Evolutionary conservation across 1,140 invertebrate genomes (phyloP), one percentile per base, ranked within the genome.

Genomic region (Aphaenogaster ashmeadi): DNA sequence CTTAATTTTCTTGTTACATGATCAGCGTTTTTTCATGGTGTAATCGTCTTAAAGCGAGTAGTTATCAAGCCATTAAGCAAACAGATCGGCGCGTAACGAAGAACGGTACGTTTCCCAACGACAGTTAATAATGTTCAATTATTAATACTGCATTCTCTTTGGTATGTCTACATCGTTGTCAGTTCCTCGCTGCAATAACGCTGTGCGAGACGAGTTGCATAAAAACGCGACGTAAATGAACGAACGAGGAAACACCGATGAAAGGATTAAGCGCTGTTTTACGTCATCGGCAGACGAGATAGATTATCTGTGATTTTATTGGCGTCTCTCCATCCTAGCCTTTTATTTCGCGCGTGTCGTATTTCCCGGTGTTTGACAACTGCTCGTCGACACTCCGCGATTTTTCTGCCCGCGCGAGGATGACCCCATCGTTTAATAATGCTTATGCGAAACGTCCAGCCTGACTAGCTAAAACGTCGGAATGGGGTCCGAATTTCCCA

Each of bases 401-500:
- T 79, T 1, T 86, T 33, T 33, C 67, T 50, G 41, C 54, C 21
- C 21, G 77, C 41, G 72, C 41, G 58, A 44, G 75, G 90, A 90
- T 86, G 64, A 91, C 89, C 90, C 89, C 54, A 47, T 83, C 21
- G 54, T 71, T 74, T 21, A 27, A 87, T n/a, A 27, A 83, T 13
- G 80, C 89, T 80, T 90, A 83, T 74, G 69, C 71, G 27, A 41
- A 86, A n/a, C 74, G 69, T 83, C 62, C 78, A 36, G 71, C 21
- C 87, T 27, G 85, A 77, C 78, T 67, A 38, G 38, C 56, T 47
- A 44, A 84, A 90, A 79, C 71, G 77, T 74, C 74, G 87, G 88
- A 86, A 92, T 91, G 81, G 93, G 93, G 93, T 93, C 80, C 87
- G 90, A 95, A 93, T 93, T 95, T 95, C 95, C 95, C 95, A 95